phyloP scores from a whole-genome alignment of 2,888 invertebrate species.

The Pristionchus japonicus region DNA sequence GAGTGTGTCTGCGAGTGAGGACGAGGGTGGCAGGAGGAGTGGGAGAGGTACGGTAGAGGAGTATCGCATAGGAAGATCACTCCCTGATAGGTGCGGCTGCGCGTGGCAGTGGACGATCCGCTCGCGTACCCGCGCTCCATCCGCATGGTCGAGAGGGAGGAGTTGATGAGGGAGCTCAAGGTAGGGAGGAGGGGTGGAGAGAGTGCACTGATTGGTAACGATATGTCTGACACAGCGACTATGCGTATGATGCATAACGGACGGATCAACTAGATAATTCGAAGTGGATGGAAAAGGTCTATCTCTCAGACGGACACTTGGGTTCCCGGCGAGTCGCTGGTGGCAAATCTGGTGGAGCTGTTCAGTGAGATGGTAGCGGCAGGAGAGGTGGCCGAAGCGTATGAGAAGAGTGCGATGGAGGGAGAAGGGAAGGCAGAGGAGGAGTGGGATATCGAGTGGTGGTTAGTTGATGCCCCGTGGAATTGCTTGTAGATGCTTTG shows the following conservation, averaged over 20 bases:
- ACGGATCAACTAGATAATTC: no score
- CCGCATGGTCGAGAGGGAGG: background rate
- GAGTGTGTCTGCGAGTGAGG: constrained; percentile 28
- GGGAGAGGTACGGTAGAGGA: constrained; percentile 8
- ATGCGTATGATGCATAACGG: no score
- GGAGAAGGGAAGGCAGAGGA: constrained; percentile 1
- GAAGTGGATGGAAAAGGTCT: no score
- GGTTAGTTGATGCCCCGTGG: background rate
- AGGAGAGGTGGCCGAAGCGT: constrained; percentile 15
- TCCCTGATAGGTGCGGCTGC: background rate
- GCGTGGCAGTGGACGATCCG: constrained; percentile 25
- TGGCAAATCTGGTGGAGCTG: constrained; percentile 39
- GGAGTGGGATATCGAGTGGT: background rate
- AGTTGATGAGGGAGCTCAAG: constrained; percentile 37
- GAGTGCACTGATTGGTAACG: no score
- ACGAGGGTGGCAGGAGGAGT: constrained; percentile 2
- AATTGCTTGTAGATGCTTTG: no score
- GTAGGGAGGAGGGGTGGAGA: background rate
- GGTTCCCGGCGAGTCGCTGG: constrained; percentile 17
- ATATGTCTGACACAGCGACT: no score
- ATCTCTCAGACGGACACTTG: constrained; percentile 21
- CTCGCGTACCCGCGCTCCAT: constrained; percentile 31
- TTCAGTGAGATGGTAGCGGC: constrained; percentile 12
- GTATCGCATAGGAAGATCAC: background rate
- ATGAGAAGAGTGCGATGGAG: constrained; percentile 5